Evolutionary conservation across 1,140 invertebrate genomes (phyloP), one percentile per base, ranked within the genome.

Genomic region (Drosophila kohkoa): DNA sequence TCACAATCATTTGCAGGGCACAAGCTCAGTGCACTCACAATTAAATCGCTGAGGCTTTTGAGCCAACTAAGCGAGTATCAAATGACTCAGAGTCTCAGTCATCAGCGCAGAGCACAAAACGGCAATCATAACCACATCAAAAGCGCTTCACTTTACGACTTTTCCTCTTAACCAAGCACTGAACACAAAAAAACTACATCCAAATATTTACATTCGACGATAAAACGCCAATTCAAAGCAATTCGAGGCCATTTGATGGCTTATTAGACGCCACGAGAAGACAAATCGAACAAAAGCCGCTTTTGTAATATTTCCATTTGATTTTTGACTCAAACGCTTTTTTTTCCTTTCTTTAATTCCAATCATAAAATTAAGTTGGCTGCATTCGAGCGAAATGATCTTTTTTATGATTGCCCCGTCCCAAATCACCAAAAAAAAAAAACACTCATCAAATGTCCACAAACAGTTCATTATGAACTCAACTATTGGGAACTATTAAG

Each of bases 171-270:
- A 62, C 63, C 58, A 62, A 69, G 55, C 58, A 35, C 7, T 20
- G 30, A 35, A 30, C 55, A 54, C 66, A 59, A 63, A 62, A n/a
- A 63, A 55, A 45, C 54, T 66, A 65, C 58, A 75, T 70, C 73
- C 67, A 88, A 87, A 87, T 83, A 87, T 87, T 87, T 88, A 87
- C 80, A 60, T 80, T 68, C 62, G 25, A 48, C 59, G 48, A 78
- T 67, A 78, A 78, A 74, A 66, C 6, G 51, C 76, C 60, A 65
- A 72, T 45, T 66, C 64, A 67, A 67, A 55, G n/a, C 48, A 4
- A 68, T 48, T 20, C 62, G 30, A 8, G 25, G 32, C 45, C 54
- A 68, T 77, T 87, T 88, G 75, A 83, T 88, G 85, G 83, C 66
- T 88, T 87, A 87, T 87, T 87, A 87, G 85, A 88, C 75, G 80